Evolutionary conservation across 2,888 invertebrate genomes (phyloP).

Genomic region (Mylabris sibirica): DNA sequence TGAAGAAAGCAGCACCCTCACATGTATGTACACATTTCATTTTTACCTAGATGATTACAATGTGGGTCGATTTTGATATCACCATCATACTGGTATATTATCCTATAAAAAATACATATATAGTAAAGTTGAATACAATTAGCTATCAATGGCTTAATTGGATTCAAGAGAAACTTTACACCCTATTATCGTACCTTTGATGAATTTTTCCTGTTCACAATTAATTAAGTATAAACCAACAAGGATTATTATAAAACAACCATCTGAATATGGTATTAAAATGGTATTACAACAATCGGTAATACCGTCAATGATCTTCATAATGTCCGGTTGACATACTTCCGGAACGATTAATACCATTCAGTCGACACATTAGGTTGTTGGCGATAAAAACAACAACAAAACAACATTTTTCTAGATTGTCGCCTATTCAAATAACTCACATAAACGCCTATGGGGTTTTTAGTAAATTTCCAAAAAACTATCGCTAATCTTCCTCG

Average conservation of each 20-base stretch:
- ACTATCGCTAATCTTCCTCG: neutral
- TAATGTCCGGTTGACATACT: slow-evolving; percentile 34
- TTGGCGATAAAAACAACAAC: neutral
- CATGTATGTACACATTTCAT: neutral
- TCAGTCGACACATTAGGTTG: slow-evolving; percentile 10
- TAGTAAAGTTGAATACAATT: neutral
- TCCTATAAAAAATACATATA: slow-evolving; percentile 8
- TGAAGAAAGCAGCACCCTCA: neutral
- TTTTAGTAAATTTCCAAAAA: neutral
- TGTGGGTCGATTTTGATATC: slow-evolving; percentile 5
- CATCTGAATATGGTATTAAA: slow-evolving; percentile 24
- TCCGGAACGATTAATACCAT: slow-evolving; percentile 32
- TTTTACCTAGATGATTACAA: neutral
- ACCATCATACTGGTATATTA: slow-evolving; percentile 9
- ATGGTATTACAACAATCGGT: slow-evolving; percentile 26
- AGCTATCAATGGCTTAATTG: neutral
- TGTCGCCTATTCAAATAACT: neutral
- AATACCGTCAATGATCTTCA: slow-evolving; percentile 28
- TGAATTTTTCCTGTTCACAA: neutral
- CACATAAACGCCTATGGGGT: neutral
- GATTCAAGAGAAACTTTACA: neutral
- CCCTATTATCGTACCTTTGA: neutral
- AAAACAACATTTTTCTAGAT: slow-evolving; percentile 9
- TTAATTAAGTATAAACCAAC: neutral
- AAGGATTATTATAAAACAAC: slow-evolving; percentile 13